A percentile compares a stretch with the other conserved stretches of the same genome.
Conservation (phyloP, 2,113 vertebrate genomes). For the Centropristis striata region DNA sequence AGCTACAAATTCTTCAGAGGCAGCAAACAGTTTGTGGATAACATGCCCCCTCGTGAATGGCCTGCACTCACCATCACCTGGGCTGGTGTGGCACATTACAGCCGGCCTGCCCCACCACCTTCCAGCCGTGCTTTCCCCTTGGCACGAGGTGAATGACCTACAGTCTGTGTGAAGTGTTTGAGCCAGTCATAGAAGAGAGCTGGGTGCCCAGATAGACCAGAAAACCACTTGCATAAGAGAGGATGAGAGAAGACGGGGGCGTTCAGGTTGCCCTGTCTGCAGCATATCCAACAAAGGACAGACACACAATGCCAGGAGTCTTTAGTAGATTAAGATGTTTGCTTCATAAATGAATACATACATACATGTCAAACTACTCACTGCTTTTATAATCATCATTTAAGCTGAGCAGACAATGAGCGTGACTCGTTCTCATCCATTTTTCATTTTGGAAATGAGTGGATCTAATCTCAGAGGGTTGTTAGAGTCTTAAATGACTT, state of each 20-base stretch:
- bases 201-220: conserved; percentile 35
- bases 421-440: conserved; percentile 71
- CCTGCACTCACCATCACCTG: conserved; percentile 72
- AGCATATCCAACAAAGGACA: conserved; percentile 11
- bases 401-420: conserved; percentile 68
- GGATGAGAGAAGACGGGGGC: conserved; percentile 22
- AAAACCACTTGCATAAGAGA: conserved; percentile 63
- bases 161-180: conserved; percentile 71
- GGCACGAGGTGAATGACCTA: conserved; percentile 84
- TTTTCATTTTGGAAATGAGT: conserved; percentile 76
- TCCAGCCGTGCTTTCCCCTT: conserved; percentile 64
- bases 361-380: conserved; percentile 31
- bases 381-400: conserved; percentile 45
- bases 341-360: conserved; percentile 40
- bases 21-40: conserved; percentile 12
- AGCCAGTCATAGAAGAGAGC: conserved; percentile 45
- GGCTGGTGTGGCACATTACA: conserved; percentile 35
- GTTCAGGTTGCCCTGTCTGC: conserved; percentile 45
- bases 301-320: conserved; percentile 8
- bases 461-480: conserved; percentile 71
- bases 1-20: conserved; percentile 1
- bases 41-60: conserved; percentile 58
- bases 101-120: conserved; percentile 44
- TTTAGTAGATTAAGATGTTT: conserved; percentile 46
- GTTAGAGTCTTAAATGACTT: conserved; percentile 74